Percentiles rank a stretch among this genome's conserved stretches.
Evolutionary conservation across 2,888 invertebrate genomes (phyloP).

Genomic region (Catotricha subobsoleta): DNA sequence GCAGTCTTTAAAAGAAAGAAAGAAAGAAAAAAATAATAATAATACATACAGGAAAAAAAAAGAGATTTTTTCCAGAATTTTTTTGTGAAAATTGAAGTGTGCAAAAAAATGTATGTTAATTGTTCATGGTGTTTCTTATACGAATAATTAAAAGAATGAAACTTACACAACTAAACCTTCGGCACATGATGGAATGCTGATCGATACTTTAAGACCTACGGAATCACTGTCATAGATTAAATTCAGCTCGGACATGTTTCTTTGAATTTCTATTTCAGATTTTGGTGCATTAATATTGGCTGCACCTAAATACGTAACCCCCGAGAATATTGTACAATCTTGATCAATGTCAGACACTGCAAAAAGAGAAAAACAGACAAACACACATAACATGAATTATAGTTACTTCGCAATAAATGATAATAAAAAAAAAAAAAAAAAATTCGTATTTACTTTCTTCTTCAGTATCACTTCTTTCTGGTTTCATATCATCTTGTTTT

Average conservation of each 20-base stretch:
- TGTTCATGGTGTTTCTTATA: too few species aligned
- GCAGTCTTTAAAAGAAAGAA: conserved; percentile 37
- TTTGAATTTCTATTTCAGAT: conserved; percentile 79
- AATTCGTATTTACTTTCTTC: conserved; percentile 42
- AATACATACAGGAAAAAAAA: background rate
- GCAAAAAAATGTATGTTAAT: too few species aligned
- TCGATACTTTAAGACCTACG: conserved; percentile 67
- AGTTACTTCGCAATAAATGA: background rate
- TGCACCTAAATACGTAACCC: conserved; percentile 83
- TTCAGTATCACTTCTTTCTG: conserved; percentile 46
- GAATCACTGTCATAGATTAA: conserved; percentile 35
- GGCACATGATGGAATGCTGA: conserved; percentile 82
- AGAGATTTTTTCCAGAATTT: background rate
- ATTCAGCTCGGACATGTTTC: conserved; percentile 83
- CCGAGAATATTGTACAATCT: conserved; percentile 80
- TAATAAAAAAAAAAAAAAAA: background rate
- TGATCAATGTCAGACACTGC: conserved; percentile 66
- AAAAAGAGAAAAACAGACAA: conserved; percentile 8
- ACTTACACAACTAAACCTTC: conserved; percentile 86
- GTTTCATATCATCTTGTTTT: conserved; percentile 65
- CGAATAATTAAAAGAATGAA: background rate
- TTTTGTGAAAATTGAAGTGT: conserved; percentile 15
- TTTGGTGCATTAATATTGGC: conserved; percentile 83
- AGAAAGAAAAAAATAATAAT: background rate
- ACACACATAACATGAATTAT: background rate